Conservation (phyloP, 2,113 vertebrate genomes). For the Trogon melanurus region DNA sequence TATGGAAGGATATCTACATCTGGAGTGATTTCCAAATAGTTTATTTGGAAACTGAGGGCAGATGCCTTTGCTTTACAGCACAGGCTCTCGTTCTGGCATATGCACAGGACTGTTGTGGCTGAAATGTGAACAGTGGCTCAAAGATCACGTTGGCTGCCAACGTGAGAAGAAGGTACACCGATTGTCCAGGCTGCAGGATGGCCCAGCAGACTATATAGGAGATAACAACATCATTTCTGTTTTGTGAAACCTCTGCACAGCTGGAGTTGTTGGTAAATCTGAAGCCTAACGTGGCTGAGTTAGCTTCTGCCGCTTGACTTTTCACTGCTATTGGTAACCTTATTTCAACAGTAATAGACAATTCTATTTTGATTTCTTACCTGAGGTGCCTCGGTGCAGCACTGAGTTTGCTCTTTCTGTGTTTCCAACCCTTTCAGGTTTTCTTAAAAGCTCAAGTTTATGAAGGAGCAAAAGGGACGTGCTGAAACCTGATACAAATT, state of each 20-base stretch:
- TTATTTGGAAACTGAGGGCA: neutral
- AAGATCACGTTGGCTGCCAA: neutral
- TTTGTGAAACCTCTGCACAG: neutral
- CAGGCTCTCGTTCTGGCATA: accelerated
- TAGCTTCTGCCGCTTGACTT: neutral
- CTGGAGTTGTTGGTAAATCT: neutral
- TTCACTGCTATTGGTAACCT: neutral
- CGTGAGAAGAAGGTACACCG: neutral
- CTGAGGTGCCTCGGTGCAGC: neutral
- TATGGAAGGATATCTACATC: neutral
- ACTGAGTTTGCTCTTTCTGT: neutral
- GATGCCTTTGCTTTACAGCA: neutral
- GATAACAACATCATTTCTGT: neutral
- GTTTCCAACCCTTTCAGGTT: neutral
- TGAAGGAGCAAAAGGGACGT: neutral
- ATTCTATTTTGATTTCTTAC: neutral
- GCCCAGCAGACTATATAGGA: neutral
- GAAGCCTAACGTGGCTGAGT: neutral
- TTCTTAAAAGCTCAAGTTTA: neutral
- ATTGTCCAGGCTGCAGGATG: neutral
- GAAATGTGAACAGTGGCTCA: accelerated
- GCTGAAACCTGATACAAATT: neutral
- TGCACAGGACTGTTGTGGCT: neutral
- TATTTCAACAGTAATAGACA: neutral
- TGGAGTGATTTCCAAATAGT: neutral